These are phyloP conservation scores for Galbula dea DNA, from an alignment of 2,113 vertebrate species.

Conservation along the genomic window DNA sequence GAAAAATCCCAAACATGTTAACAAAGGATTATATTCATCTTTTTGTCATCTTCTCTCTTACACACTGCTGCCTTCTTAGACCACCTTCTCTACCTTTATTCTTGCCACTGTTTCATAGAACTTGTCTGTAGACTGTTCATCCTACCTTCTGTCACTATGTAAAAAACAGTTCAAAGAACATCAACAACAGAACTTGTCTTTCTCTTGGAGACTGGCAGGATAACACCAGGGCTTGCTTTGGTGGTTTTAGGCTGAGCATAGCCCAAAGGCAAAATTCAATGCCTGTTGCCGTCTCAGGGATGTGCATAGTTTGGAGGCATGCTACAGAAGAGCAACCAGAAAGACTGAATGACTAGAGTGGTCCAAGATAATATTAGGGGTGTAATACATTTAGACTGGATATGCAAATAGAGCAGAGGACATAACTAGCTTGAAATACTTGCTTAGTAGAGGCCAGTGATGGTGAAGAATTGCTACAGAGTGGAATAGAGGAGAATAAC, in stretches of 20 bases:
- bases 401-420: constrained; percentile 8
- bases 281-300: background rate
- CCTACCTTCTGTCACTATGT: background rate
- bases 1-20: background rate
- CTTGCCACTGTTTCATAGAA: background rate
- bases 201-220: background rate
- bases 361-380: background rate
- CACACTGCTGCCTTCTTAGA: background rate
- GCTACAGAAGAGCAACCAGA: background rate
- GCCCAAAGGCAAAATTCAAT: background rate
- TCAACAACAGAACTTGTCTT: accelerated
- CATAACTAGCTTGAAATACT: background rate
- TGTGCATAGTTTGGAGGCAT: background rate
- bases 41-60: background rate
- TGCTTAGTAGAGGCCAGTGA: background rate
- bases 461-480: background rate
- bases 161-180: background rate
- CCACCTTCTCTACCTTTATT: too few relatives aligned
- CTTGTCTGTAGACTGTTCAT: background rate
- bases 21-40: background rate
- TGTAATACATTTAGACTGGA: background rate
- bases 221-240: background rate
- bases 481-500: background rate
- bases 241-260: background rate
- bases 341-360: background rate